Percentiles rank a stretch among this genome's conserved stretches.
phyloP scores from a whole-genome alignment of 2,888 invertebrate genomes.

The Platycnemis pennipes region DNA sequence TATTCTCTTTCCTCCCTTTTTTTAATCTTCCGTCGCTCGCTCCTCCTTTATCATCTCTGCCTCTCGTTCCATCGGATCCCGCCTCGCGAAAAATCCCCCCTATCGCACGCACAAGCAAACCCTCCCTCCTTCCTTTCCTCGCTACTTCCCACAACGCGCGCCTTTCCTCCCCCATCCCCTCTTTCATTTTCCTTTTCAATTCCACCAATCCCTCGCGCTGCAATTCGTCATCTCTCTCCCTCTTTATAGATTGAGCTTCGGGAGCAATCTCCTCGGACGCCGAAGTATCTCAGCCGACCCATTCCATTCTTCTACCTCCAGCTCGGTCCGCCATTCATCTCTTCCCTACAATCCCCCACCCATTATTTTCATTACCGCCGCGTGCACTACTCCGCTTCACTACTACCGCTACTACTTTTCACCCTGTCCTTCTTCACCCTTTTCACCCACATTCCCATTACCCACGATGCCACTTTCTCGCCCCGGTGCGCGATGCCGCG shows the following conservation, averaged over 20 bases:
- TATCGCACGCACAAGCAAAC: too few relatives aligned
- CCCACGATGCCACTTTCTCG: neutral
- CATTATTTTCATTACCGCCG: neutral
- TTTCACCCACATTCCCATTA: neutral
- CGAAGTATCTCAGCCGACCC: neutral
- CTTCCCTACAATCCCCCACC: neutral
- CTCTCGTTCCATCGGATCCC: neutral
- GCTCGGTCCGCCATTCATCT: neutral
- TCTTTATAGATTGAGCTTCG: slow-evolving; percentile 4
- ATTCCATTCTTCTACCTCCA: neutral
- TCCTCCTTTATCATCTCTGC: neutral
- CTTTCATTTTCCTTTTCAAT: neutral
- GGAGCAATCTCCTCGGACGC: slow-evolving; percentile 8
- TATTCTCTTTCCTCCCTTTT: neutral
- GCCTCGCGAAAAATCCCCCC: neutral
- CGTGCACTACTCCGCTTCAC: neutral
- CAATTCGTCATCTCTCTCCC: slow-evolving; percentile 2
- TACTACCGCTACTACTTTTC: neutral
- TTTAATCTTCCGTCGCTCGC: neutral
- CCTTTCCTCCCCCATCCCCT: neutral
- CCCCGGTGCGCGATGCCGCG: neutral
- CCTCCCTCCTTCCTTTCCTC: neutral
- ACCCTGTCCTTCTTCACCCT: neutral
- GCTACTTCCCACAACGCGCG: neutral
- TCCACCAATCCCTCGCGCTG: neutral